Evolutionary conservation across 1,140 invertebrate species (phyloP).

Genomic region (Drosophila nikananu): DNA sequence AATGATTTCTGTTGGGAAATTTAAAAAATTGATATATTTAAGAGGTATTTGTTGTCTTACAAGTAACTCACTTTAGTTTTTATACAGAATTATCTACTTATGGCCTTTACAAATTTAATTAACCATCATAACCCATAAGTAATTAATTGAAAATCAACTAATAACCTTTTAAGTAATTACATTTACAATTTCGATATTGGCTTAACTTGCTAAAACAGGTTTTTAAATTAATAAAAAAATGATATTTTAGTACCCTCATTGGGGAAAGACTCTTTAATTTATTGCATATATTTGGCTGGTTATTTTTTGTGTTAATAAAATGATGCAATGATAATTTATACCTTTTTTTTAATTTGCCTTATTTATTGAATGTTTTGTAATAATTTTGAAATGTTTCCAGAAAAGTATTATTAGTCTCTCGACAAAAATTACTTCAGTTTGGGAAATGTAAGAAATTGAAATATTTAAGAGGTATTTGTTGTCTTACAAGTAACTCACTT

Average conservation of each 20-base stretch:
- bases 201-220: neutral
- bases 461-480: neutral
- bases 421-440: neutral
- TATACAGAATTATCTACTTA: too few species aligned
- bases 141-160: neutral
- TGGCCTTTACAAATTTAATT: neutral
- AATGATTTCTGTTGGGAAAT: neutral
- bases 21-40: too few species aligned
- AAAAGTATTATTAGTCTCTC: too few species aligned
- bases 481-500: neutral
- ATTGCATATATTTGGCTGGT: neutral
- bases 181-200: neutral
- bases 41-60: neutral
- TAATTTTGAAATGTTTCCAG: neutral
- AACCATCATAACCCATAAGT: too few species aligned
- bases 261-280: constrained; percentile 3
- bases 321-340: neutral
- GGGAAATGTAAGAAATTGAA: neutral
- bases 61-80: neutral
- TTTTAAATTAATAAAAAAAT: neutral
- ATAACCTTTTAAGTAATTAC: neutral
- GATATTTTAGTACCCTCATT: constrained; percentile 6
- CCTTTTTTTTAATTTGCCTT: neutral
- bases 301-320: neutral
- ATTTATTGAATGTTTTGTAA: neutral